phyloP scores from a whole-genome alignment of 2,888 invertebrate genomes.

The Andrena hattorfiana region DNA sequence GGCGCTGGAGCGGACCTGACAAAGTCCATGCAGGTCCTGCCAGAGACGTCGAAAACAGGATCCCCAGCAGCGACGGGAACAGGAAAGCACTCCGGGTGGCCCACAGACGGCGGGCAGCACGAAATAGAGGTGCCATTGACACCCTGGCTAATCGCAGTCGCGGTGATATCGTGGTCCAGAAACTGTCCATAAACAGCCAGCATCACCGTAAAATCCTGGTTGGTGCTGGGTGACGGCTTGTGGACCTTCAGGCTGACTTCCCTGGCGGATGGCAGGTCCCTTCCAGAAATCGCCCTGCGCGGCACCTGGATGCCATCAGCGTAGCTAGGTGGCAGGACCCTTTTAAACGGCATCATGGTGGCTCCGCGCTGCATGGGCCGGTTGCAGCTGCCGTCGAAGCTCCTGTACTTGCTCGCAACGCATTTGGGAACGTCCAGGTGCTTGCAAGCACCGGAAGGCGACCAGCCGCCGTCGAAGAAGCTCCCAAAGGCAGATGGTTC shows the following conservation, averaged over 20 bases:
- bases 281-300: slow-evolving; percentile 86
- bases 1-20: slow-evolving; percentile 93
- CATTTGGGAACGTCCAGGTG: slow-evolving; percentile 72
- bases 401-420: slow-evolving; percentile 86
- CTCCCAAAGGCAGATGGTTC: slow-evolving; percentile 75
- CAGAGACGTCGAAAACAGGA: slow-evolving; percentile 89
- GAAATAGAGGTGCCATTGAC: slow-evolving; percentile 90
- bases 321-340: slow-evolving; percentile 91
- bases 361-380: slow-evolving; percentile 90
- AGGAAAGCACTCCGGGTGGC: slow-evolving; percentile 93
- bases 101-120: slow-evolving; percentile 87
- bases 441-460: slow-evolving; percentile 72
- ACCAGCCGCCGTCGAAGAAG: slow-evolving; percentile 79
- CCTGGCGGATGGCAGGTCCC: slow-evolving; percentile 90
- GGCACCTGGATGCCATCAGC: slow-evolving; percentile 90
- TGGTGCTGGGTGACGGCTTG: slow-evolving; percentile 90
- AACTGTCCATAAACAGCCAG: slow-evolving; percentile 96
- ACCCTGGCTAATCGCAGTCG: slow-evolving; percentile 92
- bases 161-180: slow-evolving; percentile 94
- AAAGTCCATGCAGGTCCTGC: slow-evolving; percentile 93
- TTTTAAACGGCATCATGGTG: slow-evolving; percentile 90
- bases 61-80: slow-evolving; percentile 89
- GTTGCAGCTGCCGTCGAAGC: slow-evolving; percentile 92
- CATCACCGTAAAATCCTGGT: slow-evolving; percentile 93
- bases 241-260: slow-evolving; percentile 91